Base-by-base conservation (phyloP, 2,113 vertebrate genomes). In the Phocoena phocoena region DNA sequence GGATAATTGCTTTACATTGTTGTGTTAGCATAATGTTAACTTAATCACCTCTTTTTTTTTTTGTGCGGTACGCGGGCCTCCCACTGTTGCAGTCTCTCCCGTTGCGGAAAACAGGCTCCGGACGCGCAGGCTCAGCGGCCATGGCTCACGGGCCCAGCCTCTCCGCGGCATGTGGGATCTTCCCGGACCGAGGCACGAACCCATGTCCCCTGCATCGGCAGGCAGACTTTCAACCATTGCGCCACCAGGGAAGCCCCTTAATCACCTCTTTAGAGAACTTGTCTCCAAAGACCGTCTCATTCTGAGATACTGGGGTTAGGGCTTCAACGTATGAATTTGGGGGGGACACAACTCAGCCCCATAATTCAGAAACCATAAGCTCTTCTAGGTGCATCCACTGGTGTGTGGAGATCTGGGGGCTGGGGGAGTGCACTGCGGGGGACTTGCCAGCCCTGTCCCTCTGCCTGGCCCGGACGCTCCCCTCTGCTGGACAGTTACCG, bases 401-500 rank as follows among this genome's bases (percentile, higher is more conserved):
- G 13, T 1, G 12, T 8, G 33, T 23, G 38, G 23, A 18, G 31
- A 10, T 11, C 31, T 38, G 15, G 28, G 62, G 53, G 44, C 11
- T 31, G 33, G n/a, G 55, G 25, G 7, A 74, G 9, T 53, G 74
- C 17, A 33, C 31, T 53, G 47, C 0, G 1, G 74, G 44, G 74
- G 9, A 13, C 44, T 50, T 76, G n/a, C 53, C 62, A 28, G 15
- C 12, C 18, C 31, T 79, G 33, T 36, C 18, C 3, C 12, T 76
- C 41, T 25, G 65, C 8, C 25, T 6, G 8, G 12, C 15, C 5
- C 9, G 17, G 31, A 15, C 20, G 8, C 31, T 53, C 36, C n/a
- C 28, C n/a, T 38, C 25, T 15, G 14, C 12, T 41, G 70, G 41
- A 41, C 70, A 8, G 58, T 2, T 18, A 4, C 33, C 0, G 0